A percentile compares a stretch with the other conserved stretches of the same genome.
phyloP scores from a whole-genome alignment of 1,140 invertebrate genomes.

The Platyura marginata region DNA sequence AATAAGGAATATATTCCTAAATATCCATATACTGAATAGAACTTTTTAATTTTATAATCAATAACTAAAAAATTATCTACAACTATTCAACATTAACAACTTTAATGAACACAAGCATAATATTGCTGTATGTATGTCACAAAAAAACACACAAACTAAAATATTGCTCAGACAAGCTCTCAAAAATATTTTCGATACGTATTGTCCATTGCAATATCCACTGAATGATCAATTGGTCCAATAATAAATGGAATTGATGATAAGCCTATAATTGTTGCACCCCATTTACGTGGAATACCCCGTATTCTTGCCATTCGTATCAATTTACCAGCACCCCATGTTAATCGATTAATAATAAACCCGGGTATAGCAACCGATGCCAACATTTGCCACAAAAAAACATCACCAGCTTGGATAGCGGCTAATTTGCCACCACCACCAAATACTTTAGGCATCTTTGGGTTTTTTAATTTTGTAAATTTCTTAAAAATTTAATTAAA shows the following conservation, averaged over 20 bases:
- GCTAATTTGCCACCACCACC: conserved; percentile 15
- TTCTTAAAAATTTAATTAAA: neutral
- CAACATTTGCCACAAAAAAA: conserved; percentile 79
- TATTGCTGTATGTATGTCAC: no score
- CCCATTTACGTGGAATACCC: conserved; percentile 37
- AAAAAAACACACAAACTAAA: no score
- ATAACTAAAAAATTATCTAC: no score
- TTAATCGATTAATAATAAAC: conserved; percentile 59
- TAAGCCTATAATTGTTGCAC: conserved; percentile 64
- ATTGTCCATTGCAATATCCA: conserved; percentile 62
- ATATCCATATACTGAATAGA: no score
- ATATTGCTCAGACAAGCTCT: no score
- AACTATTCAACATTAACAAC: no score
- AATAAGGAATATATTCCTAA: no score
- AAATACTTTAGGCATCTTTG: neutral
- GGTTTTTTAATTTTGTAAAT: neutral
- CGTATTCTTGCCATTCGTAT: conserved; percentile 29
- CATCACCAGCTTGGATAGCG: conserved; percentile 53
- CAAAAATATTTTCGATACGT: conserved; percentile 31
- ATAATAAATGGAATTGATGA: conserved; percentile 81
- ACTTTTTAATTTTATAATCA: no score
- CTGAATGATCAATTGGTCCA: conserved; percentile 68
- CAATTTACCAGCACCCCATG: conserved; percentile 3
- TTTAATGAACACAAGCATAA: no score
- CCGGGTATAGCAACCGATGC: conserved; percentile 87